Evolutionary conservation across 2,113 vertebrate species (phyloP).

Genomic region (Chlamydotis undulata): DNA sequence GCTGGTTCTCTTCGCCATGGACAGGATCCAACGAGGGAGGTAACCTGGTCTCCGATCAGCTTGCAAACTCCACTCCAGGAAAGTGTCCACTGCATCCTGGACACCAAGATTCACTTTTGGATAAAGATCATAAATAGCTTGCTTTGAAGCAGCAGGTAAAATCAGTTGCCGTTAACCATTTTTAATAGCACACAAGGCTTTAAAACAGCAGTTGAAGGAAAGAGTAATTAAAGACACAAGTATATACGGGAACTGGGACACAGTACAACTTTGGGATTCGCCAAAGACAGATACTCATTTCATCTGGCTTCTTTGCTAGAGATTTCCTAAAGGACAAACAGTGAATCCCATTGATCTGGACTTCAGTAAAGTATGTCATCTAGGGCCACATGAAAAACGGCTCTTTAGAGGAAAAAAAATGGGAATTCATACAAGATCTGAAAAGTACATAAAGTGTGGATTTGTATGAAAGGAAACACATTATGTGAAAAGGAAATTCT

Average conservation of each 20-base stretch:
- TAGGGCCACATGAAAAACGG: neutral
- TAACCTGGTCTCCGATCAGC: neutral
- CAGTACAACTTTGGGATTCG: slow-evolving; percentile 11
- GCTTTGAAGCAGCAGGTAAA: neutral
- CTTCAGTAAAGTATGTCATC: neutral
- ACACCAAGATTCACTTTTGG: neutral
- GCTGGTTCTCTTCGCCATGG: neutral
- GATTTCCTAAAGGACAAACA: slow-evolving; percentile 44
- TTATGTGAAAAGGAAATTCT: slow-evolving; percentile 54
- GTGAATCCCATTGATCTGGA: slow-evolving; percentile 2
- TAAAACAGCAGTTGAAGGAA: neutral
- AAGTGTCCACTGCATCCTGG: neutral
- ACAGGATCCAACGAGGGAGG: neutral
- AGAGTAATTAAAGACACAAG: slow-evolving; percentile 23
- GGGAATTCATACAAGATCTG: neutral
- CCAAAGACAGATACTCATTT: slow-evolving; percentile 17
- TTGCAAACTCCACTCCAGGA: neutral
- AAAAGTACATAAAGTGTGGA: slow-evolving; percentile 12
- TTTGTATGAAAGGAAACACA: slow-evolving; percentile 9
- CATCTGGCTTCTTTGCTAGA: slow-evolving; percentile 20
- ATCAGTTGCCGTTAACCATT: neutral
- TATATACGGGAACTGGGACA: neutral
- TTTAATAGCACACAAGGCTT: neutral
- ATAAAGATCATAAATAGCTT: neutral
- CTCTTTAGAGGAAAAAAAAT: slow-evolving; percentile 10